Evolutionary conservation across 2,888 invertebrate species (phyloP), one percentile per base, ranked within the genome.

Genomic region (Leptarthrus brevirostris): DNA sequence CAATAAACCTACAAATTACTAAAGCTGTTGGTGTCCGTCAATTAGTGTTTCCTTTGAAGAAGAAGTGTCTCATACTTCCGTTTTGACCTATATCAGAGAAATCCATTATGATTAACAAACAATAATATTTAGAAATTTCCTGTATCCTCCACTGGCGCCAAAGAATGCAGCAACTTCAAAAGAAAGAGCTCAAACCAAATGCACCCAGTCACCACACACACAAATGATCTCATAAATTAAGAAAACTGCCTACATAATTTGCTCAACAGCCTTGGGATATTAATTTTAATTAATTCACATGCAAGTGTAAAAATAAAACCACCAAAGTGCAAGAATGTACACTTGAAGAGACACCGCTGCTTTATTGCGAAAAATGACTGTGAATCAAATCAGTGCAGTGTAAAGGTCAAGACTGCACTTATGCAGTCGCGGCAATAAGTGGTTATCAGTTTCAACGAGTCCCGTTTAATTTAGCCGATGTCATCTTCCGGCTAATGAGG

Each of bases 401-500:
- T 44, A 24, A 64, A 64, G 64, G 64, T 64, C 64, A 64, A 12
- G 24, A n/a, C 10, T 20, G 64, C 44, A 47, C 44, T 64, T 44
- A 47, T 64, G 64, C 47, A 44, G 24, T 64, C 44, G 44, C 44
- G 20, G 22, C 24, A n/a, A 24, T 36, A 24, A 36, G 2, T 44
- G 10, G 24, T 64, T 64, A 64, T 64, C 47, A 47, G 24, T 22
- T 36, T 47, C 47, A 47, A n/a, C n/a, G n/a, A n/a, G 18, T 34
- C 44, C 20, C 40, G 22, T 4, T 64, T 14, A 26, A 64, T 22
- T 14, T 24, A 44, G 36, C 47, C 14, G 22, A 8, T 24, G 64
- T 64, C 47, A 22, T 64, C 64, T 64, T 64, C 26, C 64, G 40
- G 40, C 44, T 64, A 24, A 47, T 64, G 64, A 47, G 64, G 44